A percentile compares a stretch with the other conserved stretches of the same genome.
Evolutionary conservation across 2,797 vertebrate genomes (phyloP).

Genomic region (Antrozous pallidus): DNA sequence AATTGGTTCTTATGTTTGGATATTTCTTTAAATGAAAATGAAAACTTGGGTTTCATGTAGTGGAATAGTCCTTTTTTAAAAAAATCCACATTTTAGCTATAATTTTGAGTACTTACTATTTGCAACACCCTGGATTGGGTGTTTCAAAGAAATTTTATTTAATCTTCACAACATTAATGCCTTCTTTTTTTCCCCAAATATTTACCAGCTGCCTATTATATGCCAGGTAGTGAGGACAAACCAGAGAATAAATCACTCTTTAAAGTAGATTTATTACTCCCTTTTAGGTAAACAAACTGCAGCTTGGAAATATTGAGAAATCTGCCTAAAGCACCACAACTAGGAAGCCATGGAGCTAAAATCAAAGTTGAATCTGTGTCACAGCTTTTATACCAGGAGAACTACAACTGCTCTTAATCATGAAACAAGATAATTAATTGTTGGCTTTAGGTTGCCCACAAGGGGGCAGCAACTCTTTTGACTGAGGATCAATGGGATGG

Average conservation of each 20-base stretch:
- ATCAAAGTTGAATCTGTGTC: background rate
- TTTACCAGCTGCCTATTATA: background rate
- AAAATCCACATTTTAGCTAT: background rate
- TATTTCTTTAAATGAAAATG: constrained; percentile 29
- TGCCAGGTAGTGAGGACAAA: background rate
- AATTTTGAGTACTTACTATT: background rate
- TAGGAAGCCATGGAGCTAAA: background rate
- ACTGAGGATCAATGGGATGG: background rate
- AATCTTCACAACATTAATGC: background rate
- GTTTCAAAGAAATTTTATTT: background rate
- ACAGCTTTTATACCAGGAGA: background rate
- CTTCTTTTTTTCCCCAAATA: background rate
- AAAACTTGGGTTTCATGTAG: constrained; percentile 9
- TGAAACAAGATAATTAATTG: background rate
- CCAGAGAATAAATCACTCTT: background rate
- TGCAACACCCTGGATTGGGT: background rate
- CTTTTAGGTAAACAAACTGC: background rate
- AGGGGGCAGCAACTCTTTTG: constrained; percentile 67
- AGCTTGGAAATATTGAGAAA: background rate
- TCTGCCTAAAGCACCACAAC: background rate
- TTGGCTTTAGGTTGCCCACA: background rate
- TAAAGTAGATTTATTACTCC: background rate
- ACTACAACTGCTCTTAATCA: background rate
- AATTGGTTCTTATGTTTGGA: background rate
- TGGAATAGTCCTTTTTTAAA: background rate